Evolutionary conservation across 2,113 vertebrate genomes (phyloP).

Genomic region (Platysternon megacephalum): DNA sequence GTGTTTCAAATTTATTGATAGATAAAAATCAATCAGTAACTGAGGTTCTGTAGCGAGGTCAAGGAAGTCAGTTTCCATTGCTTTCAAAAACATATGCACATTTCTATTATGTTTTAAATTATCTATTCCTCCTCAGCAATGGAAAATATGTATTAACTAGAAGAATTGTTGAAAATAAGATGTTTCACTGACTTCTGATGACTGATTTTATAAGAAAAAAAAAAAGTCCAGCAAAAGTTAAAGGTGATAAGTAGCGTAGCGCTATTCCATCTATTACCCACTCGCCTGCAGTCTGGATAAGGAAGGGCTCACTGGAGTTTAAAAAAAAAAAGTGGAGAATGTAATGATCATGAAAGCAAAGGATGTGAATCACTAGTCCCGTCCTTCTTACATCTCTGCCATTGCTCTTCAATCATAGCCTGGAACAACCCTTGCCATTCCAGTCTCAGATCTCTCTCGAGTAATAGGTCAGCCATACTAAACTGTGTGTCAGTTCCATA

Average conservation of each 20-base stretch:
- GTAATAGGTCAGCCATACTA: background rate
- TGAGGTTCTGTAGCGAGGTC: background rate
- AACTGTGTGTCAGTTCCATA: background rate
- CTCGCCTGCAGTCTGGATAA: background rate
- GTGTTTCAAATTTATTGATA: background rate
- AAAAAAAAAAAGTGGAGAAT: background rate
- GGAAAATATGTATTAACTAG: background rate
- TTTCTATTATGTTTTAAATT: background rate
- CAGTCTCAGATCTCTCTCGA: background rate
- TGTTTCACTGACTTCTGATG: background rate
- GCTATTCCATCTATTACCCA: background rate
- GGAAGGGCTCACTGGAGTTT: background rate
- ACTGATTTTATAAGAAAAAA: background rate
- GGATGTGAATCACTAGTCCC: accelerated
- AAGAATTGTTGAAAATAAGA: background rate
- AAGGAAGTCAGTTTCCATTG: background rate
- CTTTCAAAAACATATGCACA: background rate
- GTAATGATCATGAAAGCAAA: background rate
- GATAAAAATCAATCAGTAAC: background rate
- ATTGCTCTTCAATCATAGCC: background rate
- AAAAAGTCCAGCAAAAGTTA: background rate
- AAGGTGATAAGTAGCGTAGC: background rate
- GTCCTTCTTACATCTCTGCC: background rate
- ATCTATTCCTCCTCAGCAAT: background rate
- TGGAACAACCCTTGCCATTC: background rate